Evolutionary conservation across 2,888 invertebrate species (phyloP).

Genomic region (Atherix ibis): DNA sequence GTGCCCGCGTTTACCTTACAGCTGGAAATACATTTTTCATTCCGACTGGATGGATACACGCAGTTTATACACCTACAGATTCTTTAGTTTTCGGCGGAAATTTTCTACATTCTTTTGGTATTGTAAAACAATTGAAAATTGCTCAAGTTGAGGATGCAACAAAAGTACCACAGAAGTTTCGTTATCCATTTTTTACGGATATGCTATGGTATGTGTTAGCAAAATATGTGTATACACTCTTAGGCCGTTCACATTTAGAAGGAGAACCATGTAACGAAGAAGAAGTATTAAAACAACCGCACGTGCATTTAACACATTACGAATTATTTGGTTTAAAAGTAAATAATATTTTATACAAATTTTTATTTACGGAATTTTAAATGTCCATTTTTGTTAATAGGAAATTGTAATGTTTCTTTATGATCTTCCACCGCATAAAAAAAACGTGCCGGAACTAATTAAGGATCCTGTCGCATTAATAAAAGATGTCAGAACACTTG

Average conservation of each 20-base stretch:
- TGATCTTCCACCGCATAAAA: conserved; percentile 73
- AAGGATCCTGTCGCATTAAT: conserved; percentile 79
- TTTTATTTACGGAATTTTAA: too few relatives aligned
- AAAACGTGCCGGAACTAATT: conserved; percentile 81
- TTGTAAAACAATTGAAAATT: conserved; percentile 90
- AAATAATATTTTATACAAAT: too few relatives aligned
- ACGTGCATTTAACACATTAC: conserved; percentile 62
- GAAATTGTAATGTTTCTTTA: conserved; percentile 86
- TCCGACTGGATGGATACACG: conserved; percentile 98
- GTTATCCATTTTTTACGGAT: conserved; percentile 96
- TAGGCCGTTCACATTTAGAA: conserved; percentile 67
- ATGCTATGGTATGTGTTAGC: conserved; percentile 97
- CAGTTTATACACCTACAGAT: conserved; percentile 91
- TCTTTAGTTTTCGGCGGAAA: conserved; percentile 97
- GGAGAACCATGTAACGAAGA: conserved; percentile 25
- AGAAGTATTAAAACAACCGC: conserved; percentile 26
- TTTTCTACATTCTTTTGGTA: conserved; percentile 89
- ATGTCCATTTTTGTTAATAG: conserved; percentile 26
- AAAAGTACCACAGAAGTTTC: conserved; percentile 92
- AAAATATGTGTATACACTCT: conserved; percentile 72
- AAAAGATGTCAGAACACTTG: conserved; percentile 72
- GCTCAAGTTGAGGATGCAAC: conserved; percentile 90
- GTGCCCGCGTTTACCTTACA: conserved; percentile 60
- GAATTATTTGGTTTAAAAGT: conserved; percentile 66
- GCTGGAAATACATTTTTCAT: conserved; percentile 95